Conservation (phyloP, 2,888 invertebrate genomes). For the Monopis laevigella region DNA sequence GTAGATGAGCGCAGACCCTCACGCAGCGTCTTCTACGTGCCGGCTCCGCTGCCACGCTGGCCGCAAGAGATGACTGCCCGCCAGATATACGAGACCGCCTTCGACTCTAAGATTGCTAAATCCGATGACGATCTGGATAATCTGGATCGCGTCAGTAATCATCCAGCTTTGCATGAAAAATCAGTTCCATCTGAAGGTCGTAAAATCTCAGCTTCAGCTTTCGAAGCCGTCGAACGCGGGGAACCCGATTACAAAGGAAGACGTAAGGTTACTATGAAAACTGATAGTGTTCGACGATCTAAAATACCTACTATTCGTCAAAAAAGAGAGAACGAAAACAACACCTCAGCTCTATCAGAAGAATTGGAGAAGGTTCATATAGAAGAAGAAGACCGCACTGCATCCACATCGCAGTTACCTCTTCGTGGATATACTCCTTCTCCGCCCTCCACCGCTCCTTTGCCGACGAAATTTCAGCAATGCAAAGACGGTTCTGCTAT, state of each 20-base stretch:
- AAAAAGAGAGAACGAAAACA: constrained; percentile 53
- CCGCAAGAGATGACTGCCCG: constrained; percentile 70
- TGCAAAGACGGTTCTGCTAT: constrained; percentile 74
- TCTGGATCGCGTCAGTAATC: constrained; percentile 83
- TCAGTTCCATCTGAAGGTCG: constrained; percentile 65
- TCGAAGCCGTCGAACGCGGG: constrained; percentile 56
- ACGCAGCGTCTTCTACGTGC: constrained; percentile 75
- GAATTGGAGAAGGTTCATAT: constrained; percentile 73
- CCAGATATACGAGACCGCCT: constrained; percentile 89
- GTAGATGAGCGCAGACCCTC: constrained; percentile 71
- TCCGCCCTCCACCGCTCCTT: constrained; percentile 84
- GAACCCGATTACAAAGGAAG: constrained; percentile 65
- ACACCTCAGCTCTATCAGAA: constrained; percentile 49
- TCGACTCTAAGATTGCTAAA: constrained; percentile 86
- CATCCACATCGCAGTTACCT: constrained; percentile 67
- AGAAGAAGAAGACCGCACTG: constrained; percentile 62
- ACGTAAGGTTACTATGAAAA: constrained; percentile 65
- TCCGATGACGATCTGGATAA: constrained; percentile 84
- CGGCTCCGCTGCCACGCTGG: constrained; percentile 73
- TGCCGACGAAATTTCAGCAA: constrained; percentile 82
- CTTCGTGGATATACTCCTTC: constrained; percentile 80
- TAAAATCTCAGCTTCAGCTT: constrained; percentile 57
- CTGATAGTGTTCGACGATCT: constrained; percentile 64
- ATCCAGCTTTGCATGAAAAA: constrained; percentile 67
- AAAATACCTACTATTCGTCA: constrained; percentile 69